Base-by-base conservation (phyloP, 2,888 invertebrate genomes). In the Catocala nupta region DNA sequence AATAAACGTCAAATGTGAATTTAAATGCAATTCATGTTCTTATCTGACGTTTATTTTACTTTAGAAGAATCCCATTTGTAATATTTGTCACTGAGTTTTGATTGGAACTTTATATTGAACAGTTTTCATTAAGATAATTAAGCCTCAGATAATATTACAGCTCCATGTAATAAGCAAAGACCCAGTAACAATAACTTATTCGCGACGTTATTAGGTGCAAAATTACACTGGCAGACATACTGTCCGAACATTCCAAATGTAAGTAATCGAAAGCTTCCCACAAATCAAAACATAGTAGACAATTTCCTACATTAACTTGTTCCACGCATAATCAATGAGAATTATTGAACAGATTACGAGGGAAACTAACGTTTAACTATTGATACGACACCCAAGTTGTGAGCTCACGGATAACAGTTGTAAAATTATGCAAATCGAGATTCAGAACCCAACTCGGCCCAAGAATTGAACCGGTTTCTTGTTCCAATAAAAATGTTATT, bases 371-470 rank as follows among this genome's bases (percentile, higher is more conserved):
- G 63, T 64, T 75, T 73, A 80, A 80, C 73, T 73, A 79, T 77
- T 71, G 74, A 75, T 79, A 73, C 62, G 68, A 68, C 58, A 57
- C 59, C 58, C 44, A 79, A 85, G 77, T 82, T 81, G 78, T 77
- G 79, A 82, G 64, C 76, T 58, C 54, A n/a, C 43, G 75, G 81
- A 82, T 83, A 80, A 83, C 73, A 71, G 72, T 82, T 77, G 79
- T 78, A 79, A 80, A 82, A 83, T 82, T 85, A 85, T 85, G 83
- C 69, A 81, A 80, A 85, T 81, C 57, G 33, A 58, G 48, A 49
- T 33, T 54, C 13, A 45, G 45, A 48, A 39, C 36, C 55, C 39
- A 42, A 57, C 33, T 11, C 34, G 36, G 5, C 16, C 33, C 25
- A 12, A 33, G 42, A 52, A 59, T 16, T 45, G 50, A 59, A 51